phyloP scores from a whole-genome alignment of 2,113 vertebrate genomes.

The Ceyx melanurus region DNA sequence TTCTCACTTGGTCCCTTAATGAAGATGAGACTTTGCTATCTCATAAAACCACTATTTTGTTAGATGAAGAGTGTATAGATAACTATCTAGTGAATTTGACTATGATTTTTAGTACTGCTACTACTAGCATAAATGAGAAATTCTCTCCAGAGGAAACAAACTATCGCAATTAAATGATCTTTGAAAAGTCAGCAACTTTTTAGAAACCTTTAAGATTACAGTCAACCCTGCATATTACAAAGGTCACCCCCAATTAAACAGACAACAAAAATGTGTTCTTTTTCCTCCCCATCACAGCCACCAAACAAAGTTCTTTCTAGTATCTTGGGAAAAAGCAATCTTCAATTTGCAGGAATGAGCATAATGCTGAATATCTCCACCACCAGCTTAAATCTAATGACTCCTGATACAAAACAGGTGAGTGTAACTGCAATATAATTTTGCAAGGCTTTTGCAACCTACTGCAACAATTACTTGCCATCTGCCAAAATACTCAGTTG shows the following conservation, averaged over 20 bases:
- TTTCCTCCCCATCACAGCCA: constrained; percentile 73
- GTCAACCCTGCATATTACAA: neutral
- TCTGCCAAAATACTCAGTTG: neutral
- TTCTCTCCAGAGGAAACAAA: neutral
- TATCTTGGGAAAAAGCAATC: constrained; percentile 96
- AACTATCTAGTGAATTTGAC: neutral
- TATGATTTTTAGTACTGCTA: neutral
- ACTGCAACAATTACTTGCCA: neutral
- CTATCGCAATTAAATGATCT: neutral
- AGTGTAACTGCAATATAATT: neutral
- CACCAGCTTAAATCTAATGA: constrained; percentile 95
- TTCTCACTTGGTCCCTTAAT: neutral
- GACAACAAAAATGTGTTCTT: constrained; percentile 32
- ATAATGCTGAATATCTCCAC: constrained; percentile 97
- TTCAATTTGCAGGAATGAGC: constrained; percentile 96
- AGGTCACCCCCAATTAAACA: neutral
- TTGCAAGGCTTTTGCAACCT: neutral
- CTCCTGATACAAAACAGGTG: constrained; percentile 96
- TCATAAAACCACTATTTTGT: neutral
- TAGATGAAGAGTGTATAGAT: neutral
- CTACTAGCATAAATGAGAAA: neutral
- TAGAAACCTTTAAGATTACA: neutral
- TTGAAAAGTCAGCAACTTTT: neutral
- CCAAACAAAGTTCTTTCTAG: constrained; percentile 92
- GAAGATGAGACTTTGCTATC: neutral